phyloP scores from a whole-genome alignment of 2,888 invertebrate genomes.

The Apodemia duryi region DNA sequence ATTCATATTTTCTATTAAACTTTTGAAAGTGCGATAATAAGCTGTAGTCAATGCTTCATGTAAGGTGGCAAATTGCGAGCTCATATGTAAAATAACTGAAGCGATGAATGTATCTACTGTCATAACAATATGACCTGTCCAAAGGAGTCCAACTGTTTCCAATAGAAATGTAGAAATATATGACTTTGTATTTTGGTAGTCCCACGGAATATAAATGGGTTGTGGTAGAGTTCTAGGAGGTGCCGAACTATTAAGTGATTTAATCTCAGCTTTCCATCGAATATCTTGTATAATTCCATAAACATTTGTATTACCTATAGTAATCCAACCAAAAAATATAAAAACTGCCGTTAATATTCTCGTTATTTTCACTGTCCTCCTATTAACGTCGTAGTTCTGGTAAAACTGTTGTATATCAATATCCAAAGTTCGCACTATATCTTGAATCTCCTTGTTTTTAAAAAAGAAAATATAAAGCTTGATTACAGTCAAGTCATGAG shows the following conservation, averaged over 20 bases:
- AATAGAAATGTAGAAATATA: constrained; percentile 59
- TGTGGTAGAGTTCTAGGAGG: constrained; percentile 61
- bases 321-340: constrained; percentile 67
- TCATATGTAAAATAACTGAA: constrained; percentile 66
- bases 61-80: constrained; percentile 58
- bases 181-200: constrained; percentile 52
- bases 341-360: constrained; percentile 57
- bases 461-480: constrained; percentile 68
- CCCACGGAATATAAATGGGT: constrained; percentile 72
- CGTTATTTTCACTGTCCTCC: constrained; percentile 48
- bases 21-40: constrained; percentile 54
- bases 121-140: constrained; percentile 73
- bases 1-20: constrained; percentile 38
- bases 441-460: constrained; percentile 59
- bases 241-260: constrained; percentile 45
- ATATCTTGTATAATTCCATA: constrained; percentile 63
- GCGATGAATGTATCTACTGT: constrained; percentile 69
- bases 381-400: constrained; percentile 53
- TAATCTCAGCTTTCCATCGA: constrained; percentile 53
- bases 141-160: constrained; percentile 62
- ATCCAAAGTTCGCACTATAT: constrained; percentile 57
- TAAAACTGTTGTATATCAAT: constrained; percentile 56
- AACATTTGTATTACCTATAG: constrained; percentile 59
- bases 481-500: constrained; percentile 65
- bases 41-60: constrained; percentile 59